Base-by-base conservation (phyloP, 2,888 invertebrate genomes). In the Tillus elongatus region DNA sequence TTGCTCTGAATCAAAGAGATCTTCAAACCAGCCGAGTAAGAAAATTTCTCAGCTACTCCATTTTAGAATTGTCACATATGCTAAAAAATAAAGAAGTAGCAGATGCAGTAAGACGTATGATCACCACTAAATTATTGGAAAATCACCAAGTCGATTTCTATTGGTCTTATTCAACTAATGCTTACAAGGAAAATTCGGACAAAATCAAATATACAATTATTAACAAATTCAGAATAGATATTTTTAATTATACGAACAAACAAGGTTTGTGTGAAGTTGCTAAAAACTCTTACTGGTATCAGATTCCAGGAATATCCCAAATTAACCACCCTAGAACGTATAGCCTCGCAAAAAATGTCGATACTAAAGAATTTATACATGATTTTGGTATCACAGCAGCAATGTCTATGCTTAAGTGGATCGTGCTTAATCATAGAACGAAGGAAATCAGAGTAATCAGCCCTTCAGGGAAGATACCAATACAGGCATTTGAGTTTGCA, bases 331-430 rank as follows among this genome's bases (percentile, higher is more conserved):
- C 89, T 0, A 73, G 88, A 3, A 79, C 82, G 35, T 85, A 82
- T 56, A 72, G 74, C 48, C 69, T 78, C 33, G 68, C 64, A 30
- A 72, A 76, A 47, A 58, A 58, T 9, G 71, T 72, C 13, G 79
- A 78, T 47, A 60, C 70, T 29, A 69, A 71, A 36, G 71, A 69
- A 13, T 82, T 82, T 54, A 58, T 73, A 37, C 73, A 74, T 46
- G 89, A 91, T 59, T 92, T 78, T 57, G 76, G 80, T 55, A 67
- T 81, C 35, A 88, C 87, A 2, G 82, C 87, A 2, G 85, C 87
- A 46, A 75, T 82, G 33, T 79, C 80, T 44, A 65, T 90, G 36
- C 61, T 91, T 26, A 80, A 81, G 54, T 82, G 74, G 67, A 67
- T 76, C 33, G 64, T 69, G 2, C 49, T 50, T 28, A 46, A 41